Evolutionary conservation across 2,113 vertebrate species (phyloP).

Genomic region (Hoplias malabaricus): DNA sequence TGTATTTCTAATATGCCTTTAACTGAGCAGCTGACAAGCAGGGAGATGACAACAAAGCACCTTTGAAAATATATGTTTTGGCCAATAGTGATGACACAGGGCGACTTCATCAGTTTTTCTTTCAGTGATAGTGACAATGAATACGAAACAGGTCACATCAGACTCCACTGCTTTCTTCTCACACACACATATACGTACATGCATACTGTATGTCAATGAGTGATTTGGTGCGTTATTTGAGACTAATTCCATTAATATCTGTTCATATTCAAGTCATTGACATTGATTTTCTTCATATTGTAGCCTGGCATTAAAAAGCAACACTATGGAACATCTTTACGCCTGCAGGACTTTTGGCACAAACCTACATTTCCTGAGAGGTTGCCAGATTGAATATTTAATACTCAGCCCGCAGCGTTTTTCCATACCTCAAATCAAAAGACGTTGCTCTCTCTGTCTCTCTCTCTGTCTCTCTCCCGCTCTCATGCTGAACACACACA

Average conservation of each 20-base stretch:
- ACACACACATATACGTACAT: not conserved
- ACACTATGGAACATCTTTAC: not conserved
- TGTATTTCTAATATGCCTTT: not conserved
- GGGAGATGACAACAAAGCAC: not conserved
- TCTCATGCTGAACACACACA: constrained; percentile 23
- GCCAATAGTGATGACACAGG: not conserved
- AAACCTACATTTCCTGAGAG: constrained; percentile 17
- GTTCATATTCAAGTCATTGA: not conserved
- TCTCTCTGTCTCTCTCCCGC: not conserved
- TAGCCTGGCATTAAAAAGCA: not conserved
- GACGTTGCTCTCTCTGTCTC: not conserved
- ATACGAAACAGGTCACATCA: not conserved
- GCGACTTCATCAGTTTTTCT: not conserved
- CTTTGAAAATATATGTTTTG: not conserved
- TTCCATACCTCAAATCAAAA: constrained; percentile 28
- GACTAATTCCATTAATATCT: not conserved
- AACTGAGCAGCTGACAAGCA: not conserved
- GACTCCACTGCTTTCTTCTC: too few species aligned
- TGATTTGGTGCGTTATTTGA: not conserved
- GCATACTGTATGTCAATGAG: not conserved
- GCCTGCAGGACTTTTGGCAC: constrained; percentile 17
- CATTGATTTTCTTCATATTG: not conserved
- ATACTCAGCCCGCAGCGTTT: constrained; percentile 33
- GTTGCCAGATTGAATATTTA: constrained; percentile 39
- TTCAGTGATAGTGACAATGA: not conserved